A percentile compares a stretch with the other conserved stretches of the same genome.
Conservation (phyloP, 2,113 vertebrate genomes). For the Ammodytes marinus region DNA sequence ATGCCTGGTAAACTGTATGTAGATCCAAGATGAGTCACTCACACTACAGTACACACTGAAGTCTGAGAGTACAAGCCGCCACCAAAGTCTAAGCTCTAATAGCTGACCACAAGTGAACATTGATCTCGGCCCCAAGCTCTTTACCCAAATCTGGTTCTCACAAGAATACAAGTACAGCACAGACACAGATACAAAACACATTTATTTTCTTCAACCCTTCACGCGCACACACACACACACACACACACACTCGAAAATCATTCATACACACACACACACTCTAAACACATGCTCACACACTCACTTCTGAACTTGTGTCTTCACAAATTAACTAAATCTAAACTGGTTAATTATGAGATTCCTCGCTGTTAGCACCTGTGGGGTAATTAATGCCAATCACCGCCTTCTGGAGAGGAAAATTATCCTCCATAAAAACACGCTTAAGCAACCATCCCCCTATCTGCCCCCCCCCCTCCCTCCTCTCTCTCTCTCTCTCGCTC, state of each 20-base stretch:
- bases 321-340: slow-evolving; percentile 72
- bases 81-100: neutral
- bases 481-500: slow-evolving; percentile 26
- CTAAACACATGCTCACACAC: slow-evolving; percentile 21
- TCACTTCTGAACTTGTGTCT: slow-evolving; percentile 41
- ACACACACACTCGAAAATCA: slow-evolving; percentile 13
- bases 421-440: slow-evolving; percentile 69
- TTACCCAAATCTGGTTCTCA: neutral
- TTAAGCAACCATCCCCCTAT: slow-evolving; percentile 56
- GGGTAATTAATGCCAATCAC: slow-evolving; percentile 83
- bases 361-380: slow-evolving; percentile 80
- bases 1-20: neutral
- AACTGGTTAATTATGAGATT: slow-evolving; percentile 80
- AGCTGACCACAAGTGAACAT: slow-evolving; percentile 1
- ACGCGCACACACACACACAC: neutral
- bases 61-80: neutral
- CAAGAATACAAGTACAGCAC: neutral
- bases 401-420: slow-evolving; percentile 78
- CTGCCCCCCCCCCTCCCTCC: slow-evolving; percentile 34
- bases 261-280: slow-evolving; percentile 14
- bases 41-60: neutral
- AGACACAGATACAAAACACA: neutral
- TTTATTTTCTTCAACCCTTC: neutral
- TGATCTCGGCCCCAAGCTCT: neutral
- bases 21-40: neutral